phyloP scores from a whole-genome alignment of 2,113 vertebrate genomes.

The Syrrhaptes paradoxus region DNA sequence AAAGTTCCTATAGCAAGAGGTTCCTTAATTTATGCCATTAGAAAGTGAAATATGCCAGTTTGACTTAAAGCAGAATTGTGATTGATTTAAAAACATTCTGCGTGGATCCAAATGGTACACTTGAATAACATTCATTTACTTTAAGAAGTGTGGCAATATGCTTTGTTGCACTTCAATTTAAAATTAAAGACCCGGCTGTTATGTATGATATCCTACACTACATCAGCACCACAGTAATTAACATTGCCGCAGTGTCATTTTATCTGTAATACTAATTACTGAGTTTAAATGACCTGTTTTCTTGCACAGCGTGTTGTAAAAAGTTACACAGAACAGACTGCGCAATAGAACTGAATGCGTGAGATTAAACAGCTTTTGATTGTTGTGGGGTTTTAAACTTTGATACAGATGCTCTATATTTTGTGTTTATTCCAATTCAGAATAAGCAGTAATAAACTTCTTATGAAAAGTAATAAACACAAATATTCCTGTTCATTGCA shows the following conservation, averaged over 20 bases:
- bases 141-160: conserved; percentile 73
- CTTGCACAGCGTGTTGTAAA: conserved; percentile 53
- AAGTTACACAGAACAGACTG: conserved; percentile 51
- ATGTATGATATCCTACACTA: conserved; percentile 68
- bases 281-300: conserved; percentile 66
- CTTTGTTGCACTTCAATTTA: conserved; percentile 79
- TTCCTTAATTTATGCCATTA: neutral
- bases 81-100: neutral
- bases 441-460: neutral
- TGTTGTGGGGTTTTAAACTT: neutral
- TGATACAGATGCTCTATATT: neutral
- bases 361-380: neutral
- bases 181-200: conserved; percentile 75
- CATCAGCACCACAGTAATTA: conserved; percentile 74
- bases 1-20: neutral
- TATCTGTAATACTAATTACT: conserved; percentile 72
- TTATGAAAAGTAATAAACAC: neutral
- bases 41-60: neutral
- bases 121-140: conserved; percentile 71
- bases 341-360: neutral
- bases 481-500: conserved; percentile 1
- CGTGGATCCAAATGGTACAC: neutral
- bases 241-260: conserved; percentile 64
- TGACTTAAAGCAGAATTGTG: neutral
- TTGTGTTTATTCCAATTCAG: conserved; percentile 20